These are phyloP conservation scores for Clarias magur DNA, from an alignment of 2,113 vertebrate genomes.

Conservation along the genomic window DNA sequence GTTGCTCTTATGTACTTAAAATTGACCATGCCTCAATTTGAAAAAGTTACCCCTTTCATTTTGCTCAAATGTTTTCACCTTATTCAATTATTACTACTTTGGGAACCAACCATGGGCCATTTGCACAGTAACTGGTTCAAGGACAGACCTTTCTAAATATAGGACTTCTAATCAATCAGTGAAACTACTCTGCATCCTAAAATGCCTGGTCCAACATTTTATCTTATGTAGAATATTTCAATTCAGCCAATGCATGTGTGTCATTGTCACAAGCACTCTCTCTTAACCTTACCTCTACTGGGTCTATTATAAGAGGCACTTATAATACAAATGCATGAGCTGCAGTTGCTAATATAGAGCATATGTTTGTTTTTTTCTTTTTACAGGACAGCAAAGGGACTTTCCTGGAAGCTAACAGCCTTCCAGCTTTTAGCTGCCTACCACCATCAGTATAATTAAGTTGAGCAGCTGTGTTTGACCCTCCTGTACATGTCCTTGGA, in stretches of 20 bases:
- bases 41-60: constrained; percentile 5
- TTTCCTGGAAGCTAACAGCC: constrained; percentile 49
- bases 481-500: constrained; percentile 48
- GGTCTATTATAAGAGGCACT: constrained; percentile 33
- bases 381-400: constrained; percentile 48
- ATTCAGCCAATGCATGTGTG: constrained; percentile 3
- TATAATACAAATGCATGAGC: constrained; percentile 39
- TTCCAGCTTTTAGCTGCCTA: constrained; percentile 53
- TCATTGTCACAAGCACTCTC: constrained; percentile 43
- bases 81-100: constrained; percentile 6
- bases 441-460: constrained; percentile 54
- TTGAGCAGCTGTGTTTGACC: constrained; percentile 51
- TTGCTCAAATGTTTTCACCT: background rate
- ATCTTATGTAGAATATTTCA: background rate
- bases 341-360: constrained; percentile 28
- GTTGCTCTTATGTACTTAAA: constrained; percentile 36
- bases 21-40: constrained; percentile 20
- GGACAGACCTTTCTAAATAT: constrained; percentile 22
- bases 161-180: constrained; percentile 30
- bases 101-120: constrained; percentile 23
- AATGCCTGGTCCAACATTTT: constrained; percentile 37
- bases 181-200: constrained; percentile 19
- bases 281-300: constrained; percentile 15
- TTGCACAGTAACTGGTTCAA: constrained; percentile 35
- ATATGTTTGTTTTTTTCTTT: constrained; percentile 23